These are phyloP conservation scores for Mellivora capensis DNA, from an alignment of 2,113 vertebrate genomes.

Conservation along the genomic window DNA sequence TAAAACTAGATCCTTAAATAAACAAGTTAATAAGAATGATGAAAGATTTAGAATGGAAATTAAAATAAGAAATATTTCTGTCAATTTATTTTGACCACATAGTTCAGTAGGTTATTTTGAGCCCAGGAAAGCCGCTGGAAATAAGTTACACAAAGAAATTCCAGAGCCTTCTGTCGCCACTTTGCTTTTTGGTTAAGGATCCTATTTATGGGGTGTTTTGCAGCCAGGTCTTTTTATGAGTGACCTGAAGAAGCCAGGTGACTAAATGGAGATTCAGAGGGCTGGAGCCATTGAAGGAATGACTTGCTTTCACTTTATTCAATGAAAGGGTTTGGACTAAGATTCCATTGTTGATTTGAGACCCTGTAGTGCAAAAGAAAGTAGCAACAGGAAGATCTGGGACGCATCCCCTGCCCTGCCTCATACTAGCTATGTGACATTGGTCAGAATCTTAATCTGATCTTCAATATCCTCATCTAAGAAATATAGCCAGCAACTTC, in stretches of 20 bases:
- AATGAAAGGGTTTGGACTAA: neutral
- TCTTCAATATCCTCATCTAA: neutral
- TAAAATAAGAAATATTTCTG: conserved; percentile 68
- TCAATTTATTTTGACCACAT: conserved; percentile 58
- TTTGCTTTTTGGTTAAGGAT: conserved; percentile 44
- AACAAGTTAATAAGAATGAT: conserved; percentile 68
- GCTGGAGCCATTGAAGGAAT: neutral
- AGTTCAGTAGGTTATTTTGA: conserved; percentile 45
- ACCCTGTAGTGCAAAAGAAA: neutral
- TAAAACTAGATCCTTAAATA: conserved; percentile 72
- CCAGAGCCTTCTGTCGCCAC: neutral
- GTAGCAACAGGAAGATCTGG: neutral
- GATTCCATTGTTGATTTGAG: neutral
- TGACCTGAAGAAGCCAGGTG: neutral
- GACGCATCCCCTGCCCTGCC: neutral
- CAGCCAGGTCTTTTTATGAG: conserved; percentile 16
- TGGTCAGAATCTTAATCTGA: neutral
- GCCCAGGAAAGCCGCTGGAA: conserved; percentile 32
- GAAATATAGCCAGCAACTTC: neutral
- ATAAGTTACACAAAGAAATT: conserved; percentile 54
- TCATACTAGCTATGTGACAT: neutral
- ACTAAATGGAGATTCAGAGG: neutral
- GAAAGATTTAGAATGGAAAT: conserved; percentile 65
- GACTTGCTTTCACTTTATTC: neutral
- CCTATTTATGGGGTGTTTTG: conserved; percentile 1